Percentiles rank a stretch among this genome's conserved stretches.
These are phyloP conservation scores for Muscicapa adusta DNA, from an alignment of 2,113 vertebrate species.

Conservation along the genomic window DNA sequence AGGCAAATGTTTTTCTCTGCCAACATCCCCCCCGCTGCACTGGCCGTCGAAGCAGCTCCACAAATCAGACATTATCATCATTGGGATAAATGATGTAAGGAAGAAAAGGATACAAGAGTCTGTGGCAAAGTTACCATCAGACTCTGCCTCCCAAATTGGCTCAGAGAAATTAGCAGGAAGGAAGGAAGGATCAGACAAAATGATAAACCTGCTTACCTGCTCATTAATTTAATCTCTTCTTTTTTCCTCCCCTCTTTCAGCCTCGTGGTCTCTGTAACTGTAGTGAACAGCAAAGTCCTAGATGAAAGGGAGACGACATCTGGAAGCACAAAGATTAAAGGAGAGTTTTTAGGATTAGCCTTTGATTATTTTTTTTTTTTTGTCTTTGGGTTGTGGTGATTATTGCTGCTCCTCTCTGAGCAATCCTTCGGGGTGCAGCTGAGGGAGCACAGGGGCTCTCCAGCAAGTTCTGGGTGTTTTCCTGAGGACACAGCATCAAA, in stretches of 20 bases:
- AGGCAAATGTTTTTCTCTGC: neutral
- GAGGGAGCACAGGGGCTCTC: neutral
- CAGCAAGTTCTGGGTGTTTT: neutral
- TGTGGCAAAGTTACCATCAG: slow-evolving; percentile 29
- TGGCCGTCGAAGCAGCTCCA: neutral
- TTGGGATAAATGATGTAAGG: slow-evolving; percentile 34
- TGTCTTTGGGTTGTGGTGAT: neutral
- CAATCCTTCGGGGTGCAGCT: neutral
- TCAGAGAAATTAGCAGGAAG: slow-evolving; percentile 71
- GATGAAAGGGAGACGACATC: slow-evolving; percentile 72
- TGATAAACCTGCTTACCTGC: slow-evolving; percentile 75
- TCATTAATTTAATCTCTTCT: slow-evolving; percentile 72
- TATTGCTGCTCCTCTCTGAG: neutral
- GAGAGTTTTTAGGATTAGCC: slow-evolving; percentile 71
- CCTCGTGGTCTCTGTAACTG: slow-evolving; percentile 38
- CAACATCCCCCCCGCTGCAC: neutral
- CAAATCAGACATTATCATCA: slow-evolving; percentile 25
- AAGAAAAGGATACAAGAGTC: slow-evolving; percentile 28
- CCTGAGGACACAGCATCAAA: neutral
- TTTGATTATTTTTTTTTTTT: slow-evolving; percentile 51
- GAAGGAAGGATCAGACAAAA: slow-evolving; percentile 73
- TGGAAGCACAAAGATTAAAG: slow-evolving; percentile 75
- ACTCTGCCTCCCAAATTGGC: slow-evolving; percentile 68
- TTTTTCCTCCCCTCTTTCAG: neutral
- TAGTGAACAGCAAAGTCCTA: slow-evolving; percentile 65